A percentile compares a stretch with the other conserved stretches of the same genome.
Evolutionary conservation across 1,140 invertebrate species (phyloP).

Genomic region (Globodera rostochiensis): DNA sequence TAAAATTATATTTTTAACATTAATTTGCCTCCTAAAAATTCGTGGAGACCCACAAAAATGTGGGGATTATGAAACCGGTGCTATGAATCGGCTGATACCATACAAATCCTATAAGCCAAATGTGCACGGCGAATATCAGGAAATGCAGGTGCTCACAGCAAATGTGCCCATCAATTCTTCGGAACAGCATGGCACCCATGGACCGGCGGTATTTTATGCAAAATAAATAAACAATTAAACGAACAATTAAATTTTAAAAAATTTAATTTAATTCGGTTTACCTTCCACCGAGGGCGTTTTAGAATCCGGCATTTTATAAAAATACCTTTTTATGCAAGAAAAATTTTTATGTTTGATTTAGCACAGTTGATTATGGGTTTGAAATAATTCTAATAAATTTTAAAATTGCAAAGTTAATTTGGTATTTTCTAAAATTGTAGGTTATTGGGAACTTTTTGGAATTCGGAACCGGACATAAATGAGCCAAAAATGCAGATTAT

Average conservation of each 20-base stretch:
- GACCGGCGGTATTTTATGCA: not conserved
- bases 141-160: not conserved
- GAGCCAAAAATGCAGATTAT: not conserved
- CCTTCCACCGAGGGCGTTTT: not conserved
- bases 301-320: no score
- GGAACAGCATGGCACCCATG: not conserved
- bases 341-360: no score
- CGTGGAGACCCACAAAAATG: not conserved
- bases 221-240: no score
- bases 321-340: no score
- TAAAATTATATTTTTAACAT: not conserved
- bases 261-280: no score
- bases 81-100: not conserved
- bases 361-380: no score
- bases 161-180: not conserved
- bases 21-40: not conserved
- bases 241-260: no score
- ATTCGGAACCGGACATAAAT: not conserved
- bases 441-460: no score
- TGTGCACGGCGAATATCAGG: not conserved
- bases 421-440: no score
- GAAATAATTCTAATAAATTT: no score
- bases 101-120: not conserved
- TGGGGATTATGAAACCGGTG: not conserved
- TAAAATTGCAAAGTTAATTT: no score